Base-by-base conservation (phyloP, 2,888 invertebrate genomes). In the Tridacna gigas region DNA sequence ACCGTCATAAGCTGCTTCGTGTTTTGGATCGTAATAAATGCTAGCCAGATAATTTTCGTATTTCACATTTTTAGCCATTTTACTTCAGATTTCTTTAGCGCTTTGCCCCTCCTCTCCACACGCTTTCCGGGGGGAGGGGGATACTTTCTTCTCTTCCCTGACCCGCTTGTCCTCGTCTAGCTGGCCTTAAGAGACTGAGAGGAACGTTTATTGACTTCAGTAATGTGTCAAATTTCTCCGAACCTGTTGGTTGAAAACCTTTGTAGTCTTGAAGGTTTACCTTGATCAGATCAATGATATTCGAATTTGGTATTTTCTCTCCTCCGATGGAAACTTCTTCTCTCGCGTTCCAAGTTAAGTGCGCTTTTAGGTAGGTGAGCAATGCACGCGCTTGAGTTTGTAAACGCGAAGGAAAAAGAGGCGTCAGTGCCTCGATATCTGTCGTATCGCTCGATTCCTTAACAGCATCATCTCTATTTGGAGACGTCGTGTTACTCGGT, bases 1-100 rank as follows among this genome's bases (percentile, higher is more conserved):
- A 0, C 87, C 89, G 0, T 78, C 74, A 73, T 76, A 86, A 15
- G 84, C 73, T 5, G 79, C 87, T 0, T 83, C 79, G 63, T 84
- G 84, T 28, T 66, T 26, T 0, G 88, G 86, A n/a, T n/a, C n/a
- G n/a, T n/a, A n/a, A n/a, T n/a, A n/a, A n/a, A n/a, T n/a, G n/a
- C n/a, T n/a, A n/a, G n/a, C n/a, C n/a, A n/a, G n/a, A n/a, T n/a
- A n/a, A n/a, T n/a, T n/a, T n/a, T n/a, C n/a, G n/a, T n/a, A n/a
- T n/a, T n/a, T n/a, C n/a, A n/a, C n/a, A n/a, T n/a, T n/a, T n/a
- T n/a, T n/a, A n/a, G n/a, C n/a, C n/a, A n/a, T n/a, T n/a, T n/a
- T n/a, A n/a, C n/a, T n/a, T n/a, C n/a, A n/a, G n/a, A n/a, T n/a
- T n/a, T 56, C 86, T 77, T 71, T 89, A 86, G 74, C 88, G 88